A percentile compares a stretch with the other conserved stretches of the same genome.
Conservation (phyloP, 2,113 vertebrate genomes). For the Phyllopteryx taeniolatus region DNA sequence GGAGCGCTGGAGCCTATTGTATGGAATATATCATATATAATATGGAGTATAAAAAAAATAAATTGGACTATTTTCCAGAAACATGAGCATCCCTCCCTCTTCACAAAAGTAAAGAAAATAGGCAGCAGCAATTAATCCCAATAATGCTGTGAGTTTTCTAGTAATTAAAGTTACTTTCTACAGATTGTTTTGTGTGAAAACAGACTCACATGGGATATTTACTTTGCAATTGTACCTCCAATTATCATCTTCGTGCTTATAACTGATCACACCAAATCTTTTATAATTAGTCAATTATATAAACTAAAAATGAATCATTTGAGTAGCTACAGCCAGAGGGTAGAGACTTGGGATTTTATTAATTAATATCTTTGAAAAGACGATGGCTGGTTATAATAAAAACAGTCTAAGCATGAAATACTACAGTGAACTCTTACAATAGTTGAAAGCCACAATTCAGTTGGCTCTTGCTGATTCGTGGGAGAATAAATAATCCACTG, state of each 20-base stretch:
- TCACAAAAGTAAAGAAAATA: no score
- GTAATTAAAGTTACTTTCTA: background rate
- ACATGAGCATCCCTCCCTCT: no score
- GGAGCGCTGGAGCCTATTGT: no score
- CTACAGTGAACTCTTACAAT: background rate
- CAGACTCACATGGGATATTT: no score
- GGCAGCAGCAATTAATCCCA: no score
- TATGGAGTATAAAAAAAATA: no score
- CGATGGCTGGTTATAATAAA: slow-evolving; percentile 16
- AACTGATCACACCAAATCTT: slow-evolving; percentile 6
- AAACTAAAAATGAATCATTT: slow-evolving; percentile 42
- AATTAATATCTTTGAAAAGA: slow-evolving; percentile 33
- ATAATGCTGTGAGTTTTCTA: background rate
- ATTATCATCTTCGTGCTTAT: background rate
- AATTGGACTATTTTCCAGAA: no score
- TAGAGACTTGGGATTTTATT: slow-evolving; percentile 25
- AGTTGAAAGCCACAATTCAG: slow-evolving; percentile 23
- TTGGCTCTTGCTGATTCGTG: slow-evolving; percentile 9
- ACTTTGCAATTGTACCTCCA: no score
- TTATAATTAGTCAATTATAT: slow-evolving; percentile 7
- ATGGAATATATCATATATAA: no score
- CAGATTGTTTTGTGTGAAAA: no score
- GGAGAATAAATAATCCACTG: slow-evolving; percentile 32
- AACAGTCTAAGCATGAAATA: slow-evolving; percentile 3
- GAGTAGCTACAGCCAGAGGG: slow-evolving; percentile 1